Base-by-base conservation (phyloP, 2,888 invertebrate species). In the Callosobruchus maculatus region DNA sequence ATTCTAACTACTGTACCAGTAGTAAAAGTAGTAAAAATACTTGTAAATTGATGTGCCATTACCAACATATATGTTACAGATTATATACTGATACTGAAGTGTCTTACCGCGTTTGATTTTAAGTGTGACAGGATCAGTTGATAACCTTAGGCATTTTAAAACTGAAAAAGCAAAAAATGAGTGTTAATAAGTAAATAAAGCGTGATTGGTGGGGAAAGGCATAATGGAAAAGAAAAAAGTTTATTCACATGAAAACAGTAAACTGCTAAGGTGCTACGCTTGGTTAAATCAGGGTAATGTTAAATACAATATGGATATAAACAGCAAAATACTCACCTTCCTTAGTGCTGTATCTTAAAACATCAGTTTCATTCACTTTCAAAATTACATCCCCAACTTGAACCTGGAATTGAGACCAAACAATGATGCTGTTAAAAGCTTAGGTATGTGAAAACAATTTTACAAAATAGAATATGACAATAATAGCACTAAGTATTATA, bases 301-400 rank as follows among this genome's bases (percentile, higher is more conserved):
- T 49, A 49, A 49, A 49, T 49, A 49, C 49, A 49, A 49, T 49
- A 49, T 7, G 3, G 49, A 13, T 13, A 18, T 5, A 49, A 49
- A 18, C 49, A 49, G 20, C 49, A 22, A 4, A 69, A 71, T 70
- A 75, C 79, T 90, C 90, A 95, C 96, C 96, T 93, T 97, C 96
- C 90, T 96, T 95, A 86, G 96, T 97, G 88, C 93, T 95, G 89
- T 95, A 94, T 89, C 94, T 93, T 90, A 95, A 94, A 85, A 97
- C 96, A 89, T 96, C 96, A 86, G 94, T 94, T 89, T 95, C 95
- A 90, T 97, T 97, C 86, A 97, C 94, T 91, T 95, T 95, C 88
- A 96, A 91, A 89, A 97, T 94, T 85, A 97, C 94, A 90, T 97
- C 97, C 83, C 97, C 97, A 85, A 96, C 95, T 91, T 97, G 95